Conservation (phyloP, 2,888 invertebrate species). For the Aproaerema taeniolella region DNA sequence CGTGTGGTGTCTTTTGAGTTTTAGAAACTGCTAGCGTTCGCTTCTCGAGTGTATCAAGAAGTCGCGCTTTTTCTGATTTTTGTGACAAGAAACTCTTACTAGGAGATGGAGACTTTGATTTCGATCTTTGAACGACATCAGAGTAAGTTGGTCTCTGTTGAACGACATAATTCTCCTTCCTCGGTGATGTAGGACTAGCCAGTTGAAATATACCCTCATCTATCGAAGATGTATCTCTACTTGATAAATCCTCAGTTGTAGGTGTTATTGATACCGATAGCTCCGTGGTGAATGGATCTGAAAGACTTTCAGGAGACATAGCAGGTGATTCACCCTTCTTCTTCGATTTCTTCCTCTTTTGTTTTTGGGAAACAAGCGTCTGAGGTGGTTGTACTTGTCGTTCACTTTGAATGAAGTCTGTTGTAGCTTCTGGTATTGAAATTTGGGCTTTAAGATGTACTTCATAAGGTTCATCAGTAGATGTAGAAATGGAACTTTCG, state of each 20-base stretch:
- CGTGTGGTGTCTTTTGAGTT: slow-evolving; percentile 34
- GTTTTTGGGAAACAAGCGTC: slow-evolving; percentile 47
- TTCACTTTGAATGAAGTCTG: slow-evolving; percentile 59
- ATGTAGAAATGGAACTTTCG: slow-evolving; percentile 67
- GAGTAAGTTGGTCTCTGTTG: slow-evolving; percentile 59
- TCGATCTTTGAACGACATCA: slow-evolving; percentile 68
- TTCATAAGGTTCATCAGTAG: slow-evolving; percentile 77
- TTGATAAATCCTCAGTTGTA: slow-evolving; percentile 62
- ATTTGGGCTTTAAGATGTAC: slow-evolving; percentile 78
- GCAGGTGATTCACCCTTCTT: slow-evolving; percentile 55
- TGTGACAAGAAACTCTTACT: slow-evolving; percentile 42
- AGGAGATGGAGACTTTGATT: slow-evolving; percentile 70
- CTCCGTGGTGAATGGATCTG: slow-evolving; percentile 69
- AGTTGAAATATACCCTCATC: slow-evolving; percentile 69
- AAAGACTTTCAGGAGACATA: slow-evolving; percentile 65
- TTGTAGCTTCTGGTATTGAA: slow-evolving; percentile 66
- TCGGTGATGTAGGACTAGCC: slow-evolving; percentile 39
- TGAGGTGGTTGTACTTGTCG: slow-evolving; percentile 44
- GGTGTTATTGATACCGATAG: slow-evolving; percentile 63
- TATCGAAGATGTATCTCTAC: slow-evolving; percentile 56
- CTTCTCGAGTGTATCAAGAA: slow-evolving; percentile 57
- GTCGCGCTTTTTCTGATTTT: slow-evolving; percentile 52
- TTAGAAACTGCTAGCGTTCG: slow-evolving; percentile 49
- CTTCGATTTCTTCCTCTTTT: slow-evolving; percentile 59
- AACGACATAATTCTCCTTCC: slow-evolving; percentile 23